Evolutionary conservation across 2,888 invertebrate species (phyloP).

Genomic region (Villa cingulata): DNA sequence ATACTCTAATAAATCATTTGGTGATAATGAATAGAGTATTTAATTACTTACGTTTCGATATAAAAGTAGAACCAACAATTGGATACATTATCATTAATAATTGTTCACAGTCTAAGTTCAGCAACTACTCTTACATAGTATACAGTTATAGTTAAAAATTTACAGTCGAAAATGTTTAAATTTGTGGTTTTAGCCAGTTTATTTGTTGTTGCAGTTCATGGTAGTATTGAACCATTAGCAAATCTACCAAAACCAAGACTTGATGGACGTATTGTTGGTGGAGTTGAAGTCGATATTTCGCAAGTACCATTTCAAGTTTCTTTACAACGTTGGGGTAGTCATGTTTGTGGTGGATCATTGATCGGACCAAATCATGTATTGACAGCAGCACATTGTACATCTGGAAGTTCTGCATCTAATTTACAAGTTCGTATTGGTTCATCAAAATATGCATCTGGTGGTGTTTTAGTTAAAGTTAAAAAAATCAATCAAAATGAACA

Average conservation of each 20-base stretch:
- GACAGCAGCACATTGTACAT: conserved; percentile 37
- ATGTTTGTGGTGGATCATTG: conserved; percentile 37
- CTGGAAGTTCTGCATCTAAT: conserved; percentile 8
- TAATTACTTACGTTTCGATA: too few relatives aligned
- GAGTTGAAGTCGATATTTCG: conserved; percentile 29
- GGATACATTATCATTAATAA: too few relatives aligned
- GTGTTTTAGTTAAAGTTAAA: conserved; percentile 25
- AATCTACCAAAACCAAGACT: conserved; percentile 1
- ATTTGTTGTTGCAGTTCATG: not conserved
- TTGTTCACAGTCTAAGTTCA: too few relatives aligned
- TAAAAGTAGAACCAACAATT: too few relatives aligned
- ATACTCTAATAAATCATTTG: too few relatives aligned
- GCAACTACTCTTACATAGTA: too few relatives aligned
- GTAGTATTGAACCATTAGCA: not conserved
- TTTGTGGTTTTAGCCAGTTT: not conserved
- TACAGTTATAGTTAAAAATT: too few relatives aligned
- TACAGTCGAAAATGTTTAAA: too few relatives aligned
- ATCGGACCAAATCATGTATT: conserved; percentile 29
- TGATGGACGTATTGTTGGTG: conserved; percentile 37
- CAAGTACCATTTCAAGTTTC: conserved; percentile 38
- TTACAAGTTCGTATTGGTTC: conserved; percentile 33
- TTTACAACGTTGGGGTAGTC: conserved; percentile 26
- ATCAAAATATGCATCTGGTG: conserved; percentile 26
- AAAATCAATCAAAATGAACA: conserved; percentile 27
- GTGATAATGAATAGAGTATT: too few relatives aligned